Conservation (phyloP, 2,888 invertebrate species). For the Cheilosia scutellata region DNA sequence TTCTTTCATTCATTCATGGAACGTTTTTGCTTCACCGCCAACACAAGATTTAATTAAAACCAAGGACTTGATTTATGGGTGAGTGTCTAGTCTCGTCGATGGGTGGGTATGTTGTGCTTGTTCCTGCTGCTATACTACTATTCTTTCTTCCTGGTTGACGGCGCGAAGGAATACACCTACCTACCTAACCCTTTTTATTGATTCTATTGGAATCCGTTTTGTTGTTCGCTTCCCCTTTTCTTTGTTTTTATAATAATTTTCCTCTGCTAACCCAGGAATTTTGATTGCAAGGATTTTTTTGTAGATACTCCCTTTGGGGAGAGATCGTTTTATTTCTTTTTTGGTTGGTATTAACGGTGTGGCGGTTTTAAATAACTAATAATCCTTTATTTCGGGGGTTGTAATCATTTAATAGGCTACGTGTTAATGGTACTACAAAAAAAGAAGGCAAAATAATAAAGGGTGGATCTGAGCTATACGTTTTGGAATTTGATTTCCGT, state of each 20-base stretch:
- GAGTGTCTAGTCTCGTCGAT: conserved; percentile 77
- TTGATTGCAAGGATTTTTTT: conserved; percentile 46
- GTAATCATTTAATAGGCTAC: conserved; percentile 67
- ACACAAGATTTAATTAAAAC: conserved; percentile 85
- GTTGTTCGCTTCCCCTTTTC: conserved; percentile 22
- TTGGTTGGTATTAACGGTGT: conserved; percentile 45
- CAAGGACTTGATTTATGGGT: conserved; percentile 85
- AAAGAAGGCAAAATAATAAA: not conserved
- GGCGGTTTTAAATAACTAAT: conserved; percentile 70
- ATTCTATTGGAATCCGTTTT: conserved; percentile 69
- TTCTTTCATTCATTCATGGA: conserved; percentile 53
- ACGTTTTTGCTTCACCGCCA: conserved; percentile 81
- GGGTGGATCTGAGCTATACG: not conserved
- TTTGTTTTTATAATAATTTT: conserved; percentile 11
- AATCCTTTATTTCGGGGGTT: conserved; percentile 64
- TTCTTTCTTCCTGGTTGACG: conserved; percentile 24
- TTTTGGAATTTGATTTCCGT: not conserved
- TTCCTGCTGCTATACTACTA: conserved; percentile 15
- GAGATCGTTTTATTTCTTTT: conserved; percentile 4
- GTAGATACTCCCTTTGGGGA: not conserved
- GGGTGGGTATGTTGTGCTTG: conserved; percentile 7
- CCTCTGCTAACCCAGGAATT: conserved; percentile 68
- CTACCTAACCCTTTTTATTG: conserved; percentile 61
- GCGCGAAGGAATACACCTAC: not conserved
- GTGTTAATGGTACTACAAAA: conserved; percentile 45